Conservation (phyloP, 2,797 vertebrate species). For the Threskiornis aethiopicus region DNA sequence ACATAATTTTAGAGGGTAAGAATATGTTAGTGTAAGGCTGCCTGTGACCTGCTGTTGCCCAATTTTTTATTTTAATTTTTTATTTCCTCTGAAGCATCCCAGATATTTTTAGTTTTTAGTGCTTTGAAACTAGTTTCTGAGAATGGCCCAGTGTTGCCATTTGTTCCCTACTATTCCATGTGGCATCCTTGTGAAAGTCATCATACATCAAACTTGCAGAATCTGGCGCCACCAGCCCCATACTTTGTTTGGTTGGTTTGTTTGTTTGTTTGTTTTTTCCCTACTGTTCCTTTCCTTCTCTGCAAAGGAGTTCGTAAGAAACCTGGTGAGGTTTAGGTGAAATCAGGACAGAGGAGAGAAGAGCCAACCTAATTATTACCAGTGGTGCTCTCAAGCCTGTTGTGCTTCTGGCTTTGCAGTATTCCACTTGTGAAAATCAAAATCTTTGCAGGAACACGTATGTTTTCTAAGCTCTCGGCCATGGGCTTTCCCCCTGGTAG, state of each 20-base stretch:
- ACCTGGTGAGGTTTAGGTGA: not conserved
- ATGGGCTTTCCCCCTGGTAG: conserved; percentile 36
- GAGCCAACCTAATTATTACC: not conserved
- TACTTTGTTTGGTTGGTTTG: not conserved
- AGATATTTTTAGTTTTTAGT: not conserved
- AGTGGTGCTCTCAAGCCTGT: not conserved
- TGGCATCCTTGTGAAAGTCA: not conserved
- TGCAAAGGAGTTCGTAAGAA: not conserved
- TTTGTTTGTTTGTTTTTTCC: too few relatives aligned
- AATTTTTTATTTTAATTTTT: not conserved
- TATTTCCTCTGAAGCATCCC: not conserved
- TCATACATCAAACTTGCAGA: not conserved
- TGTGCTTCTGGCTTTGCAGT: not conserved
- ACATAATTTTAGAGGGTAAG: not conserved
- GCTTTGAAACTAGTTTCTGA: not conserved
- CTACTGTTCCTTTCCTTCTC: not conserved
- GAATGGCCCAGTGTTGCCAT: not conserved
- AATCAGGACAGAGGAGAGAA: not conserved
- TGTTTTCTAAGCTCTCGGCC: conserved; percentile 38
- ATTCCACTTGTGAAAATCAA: not conserved
- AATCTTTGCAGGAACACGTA: conserved; percentile 6
- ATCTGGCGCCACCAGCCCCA: not conserved
- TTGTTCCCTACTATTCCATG: not conserved
- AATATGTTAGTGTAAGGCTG: not conserved
- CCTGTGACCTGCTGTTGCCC: not conserved